phyloP scores from a whole-genome alignment of 1,140 invertebrate genomes.

The Drosophila cardini region DNA sequence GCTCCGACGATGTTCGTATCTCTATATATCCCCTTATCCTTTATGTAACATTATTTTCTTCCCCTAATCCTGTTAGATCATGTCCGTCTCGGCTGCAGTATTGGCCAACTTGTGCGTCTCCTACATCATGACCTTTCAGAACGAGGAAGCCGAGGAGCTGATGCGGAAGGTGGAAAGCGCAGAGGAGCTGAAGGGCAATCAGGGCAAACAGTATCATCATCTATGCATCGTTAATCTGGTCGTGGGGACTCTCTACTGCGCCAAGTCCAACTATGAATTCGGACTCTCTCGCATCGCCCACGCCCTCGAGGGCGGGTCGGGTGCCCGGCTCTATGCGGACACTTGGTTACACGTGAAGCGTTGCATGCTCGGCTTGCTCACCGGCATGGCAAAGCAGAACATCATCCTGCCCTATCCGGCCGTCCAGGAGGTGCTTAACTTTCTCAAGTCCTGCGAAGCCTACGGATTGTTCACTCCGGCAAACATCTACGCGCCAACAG shows the following conservation, averaged over 20 bases:
- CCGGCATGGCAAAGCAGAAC: slow-evolving; percentile 95
- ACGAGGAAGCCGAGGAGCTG: slow-evolving; percentile 99
- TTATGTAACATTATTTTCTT: background rate
- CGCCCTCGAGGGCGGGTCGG: slow-evolving; percentile 80
- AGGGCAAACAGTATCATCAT: slow-evolving; percentile 98
- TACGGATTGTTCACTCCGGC: slow-evolving; percentile 81
- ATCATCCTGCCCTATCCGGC: slow-evolving; percentile 94
- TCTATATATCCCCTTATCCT: background rate
- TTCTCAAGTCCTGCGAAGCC: slow-evolving; percentile 94
- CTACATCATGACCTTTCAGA: slow-evolving; percentile 99
- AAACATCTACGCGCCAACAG: slow-evolving; percentile 73
- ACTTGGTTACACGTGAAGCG: slow-evolving; percentile 98
- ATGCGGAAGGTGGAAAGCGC: slow-evolving; percentile 99
- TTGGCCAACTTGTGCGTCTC: slow-evolving; percentile 99
- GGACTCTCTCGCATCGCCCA: slow-evolving; percentile 96
- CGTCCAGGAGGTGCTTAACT: slow-evolving; percentile 94
- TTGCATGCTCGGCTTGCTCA: slow-evolving; percentile 95
- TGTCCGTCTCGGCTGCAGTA: slow-evolving; percentile 98
- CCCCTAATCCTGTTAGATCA: slow-evolving; percentile 87
- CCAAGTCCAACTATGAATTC: slow-evolving; percentile 99
- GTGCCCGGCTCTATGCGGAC: slow-evolving; percentile 91
- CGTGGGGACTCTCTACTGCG: slow-evolving; percentile 99
- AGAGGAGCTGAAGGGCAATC: slow-evolving; percentile 96
- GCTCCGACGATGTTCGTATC: slow-evolving; percentile 93
- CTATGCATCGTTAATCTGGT: slow-evolving; percentile 99